These are phyloP conservation scores for Heliconius erato DNA, from an alignment of 2,888 invertebrate species.

Conservation along the genomic window DNA sequence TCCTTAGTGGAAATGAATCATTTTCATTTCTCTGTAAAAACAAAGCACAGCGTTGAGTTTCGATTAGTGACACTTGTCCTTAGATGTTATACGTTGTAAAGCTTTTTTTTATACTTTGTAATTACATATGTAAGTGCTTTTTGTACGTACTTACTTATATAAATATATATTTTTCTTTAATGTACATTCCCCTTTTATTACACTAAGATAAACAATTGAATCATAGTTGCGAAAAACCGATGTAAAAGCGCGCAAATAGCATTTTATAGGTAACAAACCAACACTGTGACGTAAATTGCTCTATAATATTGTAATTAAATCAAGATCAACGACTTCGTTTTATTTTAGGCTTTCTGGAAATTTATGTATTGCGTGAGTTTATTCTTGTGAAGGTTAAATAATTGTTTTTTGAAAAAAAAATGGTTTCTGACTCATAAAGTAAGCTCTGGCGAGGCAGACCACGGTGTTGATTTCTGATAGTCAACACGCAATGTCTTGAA, in stretches of 20 bases:
- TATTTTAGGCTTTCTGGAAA: conserved; percentile 24
- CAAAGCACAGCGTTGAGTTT: too few relatives aligned
- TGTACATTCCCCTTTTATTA: background rate
- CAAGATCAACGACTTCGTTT: conserved; percentile 40
- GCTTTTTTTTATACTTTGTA: too few relatives aligned
- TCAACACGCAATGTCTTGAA: too few relatives aligned
- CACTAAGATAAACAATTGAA: background rate
- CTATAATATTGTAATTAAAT: conserved; percentile 35
- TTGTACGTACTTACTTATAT: too few relatives aligned
- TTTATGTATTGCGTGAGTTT: conserved; percentile 1
- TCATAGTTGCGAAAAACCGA: conserved; percentile 27
- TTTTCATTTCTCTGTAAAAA: too few relatives aligned
- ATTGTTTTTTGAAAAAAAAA: background rate
- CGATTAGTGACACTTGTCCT: too few relatives aligned
- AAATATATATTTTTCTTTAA: background rate
- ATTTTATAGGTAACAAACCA: conserved; percentile 38
- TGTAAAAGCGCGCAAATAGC: conserved; percentile 29
- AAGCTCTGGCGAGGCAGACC: too few relatives aligned
- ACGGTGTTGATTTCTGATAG: too few relatives aligned
- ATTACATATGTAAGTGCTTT: too few relatives aligned
- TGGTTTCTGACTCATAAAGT: too few relatives aligned
- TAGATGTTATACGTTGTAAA: too few relatives aligned
- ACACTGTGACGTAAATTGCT: conserved; percentile 38
- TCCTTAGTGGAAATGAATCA: too few relatives aligned
- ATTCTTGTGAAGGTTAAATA: background rate